Evolutionary conservation across 1,140 invertebrate species (phyloP), one percentile per base, ranked within the genome.

Genomic region (Musca domestica): DNA sequence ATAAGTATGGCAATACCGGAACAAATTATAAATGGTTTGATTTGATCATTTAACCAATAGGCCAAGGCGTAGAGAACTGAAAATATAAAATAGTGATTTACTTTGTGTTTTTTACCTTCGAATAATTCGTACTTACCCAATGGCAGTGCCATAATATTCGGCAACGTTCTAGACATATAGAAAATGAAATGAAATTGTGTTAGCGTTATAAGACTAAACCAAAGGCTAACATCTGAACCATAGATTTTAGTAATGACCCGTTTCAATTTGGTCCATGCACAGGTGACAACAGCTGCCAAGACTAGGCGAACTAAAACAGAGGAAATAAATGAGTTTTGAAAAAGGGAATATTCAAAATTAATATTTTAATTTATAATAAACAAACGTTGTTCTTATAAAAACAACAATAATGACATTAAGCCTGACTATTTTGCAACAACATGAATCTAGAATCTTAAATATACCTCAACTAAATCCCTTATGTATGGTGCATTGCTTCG

Each of bases 161-260:
- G 98, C 71, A 99, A 86, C 20, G 96, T 89, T 65, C 98, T 86
- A 70, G 93, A 95, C 75, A 95, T 86, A 81, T 99, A 99, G 81
- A 96, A 99, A 86, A 98, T 91, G 76, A 98, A 97, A 84, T 99
- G 98, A 84, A 98, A 99, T 78, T 99, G 98, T 12, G 94, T 91
- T 22, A 92, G 86, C 25, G 92, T 95, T 51, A 99, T 88, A 4
- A 91, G 76, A 41, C 94, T 86, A 71, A 95, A 91, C 93, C 95
- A 97, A 71, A 87, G 87, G 17, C 90, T 85, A 80, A 94, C 90
- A 68, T 87, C 86, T 34, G 81, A 77, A 19, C 96, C 95, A 85
- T 95, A 97, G 54, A 90, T 83, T 73, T 88, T 87, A 74, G 88
- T 83, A 47, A 96, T 83, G 30, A 89, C 87, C 75, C 88, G 84